A percentile compares a stretch with the other conserved stretches of the same genome.
Evolutionary conservation across 23 tunicate genomes (phyloP).

Genomic region (Phallusia fumigata): DNA sequence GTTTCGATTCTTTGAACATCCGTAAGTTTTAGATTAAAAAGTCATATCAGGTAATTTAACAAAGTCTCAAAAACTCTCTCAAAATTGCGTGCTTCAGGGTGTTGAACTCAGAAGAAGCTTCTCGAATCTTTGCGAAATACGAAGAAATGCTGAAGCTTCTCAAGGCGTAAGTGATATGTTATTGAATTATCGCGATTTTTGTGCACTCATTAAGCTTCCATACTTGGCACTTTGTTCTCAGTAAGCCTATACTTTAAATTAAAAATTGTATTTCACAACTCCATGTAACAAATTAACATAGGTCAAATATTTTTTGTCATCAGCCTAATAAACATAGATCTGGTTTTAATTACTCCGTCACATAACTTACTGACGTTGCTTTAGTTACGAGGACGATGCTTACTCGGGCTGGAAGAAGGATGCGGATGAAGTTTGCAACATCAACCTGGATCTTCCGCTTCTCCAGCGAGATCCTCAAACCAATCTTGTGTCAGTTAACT

Average conservation of each 20-base stretch:
- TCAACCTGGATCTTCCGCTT: constrained; percentile 70
- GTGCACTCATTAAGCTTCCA: too few relatives aligned
- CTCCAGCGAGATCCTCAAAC: constrained; percentile 49
- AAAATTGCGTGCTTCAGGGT: constrained; percentile 25
- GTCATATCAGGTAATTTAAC: not conserved
- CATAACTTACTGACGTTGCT: not conserved
- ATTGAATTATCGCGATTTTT: too few relatives aligned
- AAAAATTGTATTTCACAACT: not conserved
- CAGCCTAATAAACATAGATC: not conserved
- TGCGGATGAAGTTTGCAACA: constrained; percentile 65
- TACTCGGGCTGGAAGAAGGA: constrained; percentile 55
- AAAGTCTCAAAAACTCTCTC: not conserved
- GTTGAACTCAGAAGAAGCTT: constrained; percentile 67
- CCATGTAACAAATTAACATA: too few relatives aligned
- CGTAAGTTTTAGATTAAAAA: constrained; percentile 38
- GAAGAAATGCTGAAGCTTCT: constrained; percentile 76
- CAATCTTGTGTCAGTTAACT: constrained; percentile 50
- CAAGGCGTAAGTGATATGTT: constrained; percentile 35
- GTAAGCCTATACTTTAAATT: too few relatives aligned
- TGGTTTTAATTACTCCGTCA: not conserved
- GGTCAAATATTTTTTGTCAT: too few relatives aligned
- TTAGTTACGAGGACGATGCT: constrained; percentile 61
- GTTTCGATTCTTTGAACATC: constrained; percentile 69
- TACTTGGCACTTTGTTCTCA: too few relatives aligned
- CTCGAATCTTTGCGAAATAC: constrained; percentile 66